Percentiles rank a stretch among this genome's conserved stretches.
These are phyloP conservation scores for Euplagia quadripunctaria DNA, from an alignment of 2,888 invertebrate genomes.

Conservation along the genomic window DNA sequence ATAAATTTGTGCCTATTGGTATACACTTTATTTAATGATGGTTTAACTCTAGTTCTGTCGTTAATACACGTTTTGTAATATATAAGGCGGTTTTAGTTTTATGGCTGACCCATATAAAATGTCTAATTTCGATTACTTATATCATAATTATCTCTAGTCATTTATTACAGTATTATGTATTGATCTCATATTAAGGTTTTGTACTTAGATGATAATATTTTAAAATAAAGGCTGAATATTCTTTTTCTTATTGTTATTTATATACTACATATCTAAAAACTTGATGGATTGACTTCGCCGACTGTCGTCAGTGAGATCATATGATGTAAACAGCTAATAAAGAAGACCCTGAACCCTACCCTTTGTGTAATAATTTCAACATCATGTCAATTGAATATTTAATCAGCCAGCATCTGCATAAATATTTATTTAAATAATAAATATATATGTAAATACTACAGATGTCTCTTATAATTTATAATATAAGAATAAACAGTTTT, in stretches of 20 bases:
- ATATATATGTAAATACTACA: neutral
- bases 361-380: too few relatives aligned
- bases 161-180: conserved; percentile 22
- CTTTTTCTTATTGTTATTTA: conserved; percentile 12
- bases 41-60: neutral
- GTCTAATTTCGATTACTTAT: neutral
- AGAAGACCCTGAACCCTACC: too few relatives aligned
- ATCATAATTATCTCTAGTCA: conserved; percentile 15
- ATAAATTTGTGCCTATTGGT: neutral
- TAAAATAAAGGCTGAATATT: conserved; percentile 68
- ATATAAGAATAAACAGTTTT: neutral
- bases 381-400: too few relatives aligned
- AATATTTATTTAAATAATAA: too few relatives aligned
- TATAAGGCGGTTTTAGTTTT: too few relatives aligned
- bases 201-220: conserved; percentile 37
- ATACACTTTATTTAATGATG: neutral
- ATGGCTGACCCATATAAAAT: neutral
- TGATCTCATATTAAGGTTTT: conserved; percentile 42
- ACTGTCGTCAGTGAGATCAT: too few relatives aligned
- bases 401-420: too few relatives aligned
- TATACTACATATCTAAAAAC: neutral
- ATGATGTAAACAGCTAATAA: too few relatives aligned
- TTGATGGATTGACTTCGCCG: neutral
- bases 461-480: neutral
- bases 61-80: too few relatives aligned